phyloP scores from a whole-genome alignment of 2,113 vertebrate genomes.

The Sebastes fasciatus region DNA sequence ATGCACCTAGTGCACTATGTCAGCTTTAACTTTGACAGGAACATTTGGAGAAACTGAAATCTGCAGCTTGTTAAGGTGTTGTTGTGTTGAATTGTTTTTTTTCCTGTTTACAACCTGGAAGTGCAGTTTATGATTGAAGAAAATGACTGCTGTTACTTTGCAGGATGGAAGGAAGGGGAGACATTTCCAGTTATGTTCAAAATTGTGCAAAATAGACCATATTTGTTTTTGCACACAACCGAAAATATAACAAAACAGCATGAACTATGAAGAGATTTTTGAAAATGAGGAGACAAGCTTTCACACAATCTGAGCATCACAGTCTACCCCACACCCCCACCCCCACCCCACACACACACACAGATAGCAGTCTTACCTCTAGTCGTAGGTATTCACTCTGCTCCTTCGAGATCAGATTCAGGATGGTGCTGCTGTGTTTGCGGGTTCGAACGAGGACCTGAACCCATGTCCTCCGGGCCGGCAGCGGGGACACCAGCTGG shows the following conservation, averaged over 20 bases:
- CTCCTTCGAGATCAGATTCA: constrained; percentile 83
- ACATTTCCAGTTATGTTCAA: neutral
- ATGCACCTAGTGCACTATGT: neutral
- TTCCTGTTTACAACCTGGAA: neutral
- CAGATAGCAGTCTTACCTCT: constrained; percentile 82
- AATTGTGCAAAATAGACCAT: neutral
- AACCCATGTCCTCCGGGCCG: constrained; percentile 83
- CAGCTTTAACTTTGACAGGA: neutral
- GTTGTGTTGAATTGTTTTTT: neutral
- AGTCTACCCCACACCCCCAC: neutral
- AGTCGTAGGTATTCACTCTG: constrained; percentile 88
- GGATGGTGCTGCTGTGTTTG: constrained; percentile 85
- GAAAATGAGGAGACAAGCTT: neutral
- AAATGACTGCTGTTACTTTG: constrained; percentile 7
- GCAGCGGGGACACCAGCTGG: constrained; percentile 78
- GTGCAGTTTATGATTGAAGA: constrained; percentile 7
- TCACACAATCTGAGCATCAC: neutral
- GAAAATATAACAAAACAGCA: neutral
- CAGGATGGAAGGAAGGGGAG: neutral
- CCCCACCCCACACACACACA: neutral
- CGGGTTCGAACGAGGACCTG: constrained; percentile 89
- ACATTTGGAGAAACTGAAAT: neutral
- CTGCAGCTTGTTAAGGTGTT: neutral
- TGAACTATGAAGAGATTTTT: neutral
- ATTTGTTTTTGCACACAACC: neutral